Conservation (phyloP, 2,888 invertebrate genomes). For the Ochropleura plecta region DNA sequence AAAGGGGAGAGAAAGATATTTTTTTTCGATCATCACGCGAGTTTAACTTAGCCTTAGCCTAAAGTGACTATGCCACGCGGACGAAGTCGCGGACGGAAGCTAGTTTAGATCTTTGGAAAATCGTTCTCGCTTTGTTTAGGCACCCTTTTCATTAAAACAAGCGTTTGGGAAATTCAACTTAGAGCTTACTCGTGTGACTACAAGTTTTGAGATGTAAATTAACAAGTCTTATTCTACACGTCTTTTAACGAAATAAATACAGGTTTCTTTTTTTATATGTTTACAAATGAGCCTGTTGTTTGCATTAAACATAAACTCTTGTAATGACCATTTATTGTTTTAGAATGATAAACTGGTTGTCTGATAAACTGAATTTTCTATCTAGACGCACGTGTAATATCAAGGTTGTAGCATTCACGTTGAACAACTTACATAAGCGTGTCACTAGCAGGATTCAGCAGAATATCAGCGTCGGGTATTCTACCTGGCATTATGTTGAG, state of each 20-base stretch:
- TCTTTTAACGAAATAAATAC: constrained; percentile 3
- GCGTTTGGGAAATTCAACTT: neutral
- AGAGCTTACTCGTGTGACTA: neutral
- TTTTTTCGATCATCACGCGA: no score
- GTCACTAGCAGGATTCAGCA: no score
- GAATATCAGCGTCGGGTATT: no score
- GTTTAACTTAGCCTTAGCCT: no score
- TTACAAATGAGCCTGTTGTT: neutral
- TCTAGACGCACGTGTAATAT: neutral
- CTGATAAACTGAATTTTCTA: neutral
- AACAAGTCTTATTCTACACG: neutral
- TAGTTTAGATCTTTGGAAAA: neutral
- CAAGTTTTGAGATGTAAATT: neutral
- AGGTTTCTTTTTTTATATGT: neutral
- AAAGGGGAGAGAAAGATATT: no score
- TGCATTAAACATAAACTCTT: neutral
- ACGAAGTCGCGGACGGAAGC: no score
- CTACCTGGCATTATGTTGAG: no score
- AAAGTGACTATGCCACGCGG: no score
- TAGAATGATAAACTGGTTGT: neutral
- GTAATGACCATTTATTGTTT: neutral
- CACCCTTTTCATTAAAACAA: no score
- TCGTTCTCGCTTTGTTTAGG: no score
- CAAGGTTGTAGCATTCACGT: neutral
- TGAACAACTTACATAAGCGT: neutral